These are phyloP conservation scores for Labeo rohita DNA, from an alignment of 2,113 vertebrate species.

Conservation along the genomic window DNA sequence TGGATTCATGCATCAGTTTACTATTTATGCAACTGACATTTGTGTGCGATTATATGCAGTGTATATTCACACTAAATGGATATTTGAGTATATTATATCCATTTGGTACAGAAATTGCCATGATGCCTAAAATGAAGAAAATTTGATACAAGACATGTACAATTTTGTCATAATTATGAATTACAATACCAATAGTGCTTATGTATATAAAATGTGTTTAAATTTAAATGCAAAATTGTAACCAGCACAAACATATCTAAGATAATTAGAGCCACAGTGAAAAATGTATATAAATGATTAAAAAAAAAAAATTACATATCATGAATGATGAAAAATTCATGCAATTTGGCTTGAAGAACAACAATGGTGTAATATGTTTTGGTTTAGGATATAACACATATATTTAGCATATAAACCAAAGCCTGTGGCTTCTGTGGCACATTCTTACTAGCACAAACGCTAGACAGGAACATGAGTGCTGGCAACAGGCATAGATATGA, in stretches of 20 bases:
- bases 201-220: slow-evolving; percentile 35
- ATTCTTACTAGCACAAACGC: slow-evolving; percentile 12
- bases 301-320: slow-evolving; percentile 11
- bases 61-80: slow-evolving; percentile 8
- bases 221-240: slow-evolving; percentile 23
- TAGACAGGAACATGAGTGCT: slow-evolving; percentile 7
- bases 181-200: slow-evolving; percentile 38
- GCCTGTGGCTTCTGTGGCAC: slow-evolving; percentile 45
- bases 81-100: slow-evolving; percentile 24
- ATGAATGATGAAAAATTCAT: slow-evolving; percentile 35
- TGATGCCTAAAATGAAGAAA: background rate
- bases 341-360: slow-evolving; percentile 44
- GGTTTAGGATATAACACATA: slow-evolving; percentile 20
- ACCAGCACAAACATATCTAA: slow-evolving; percentile 14
- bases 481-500: slow-evolving; percentile 5
- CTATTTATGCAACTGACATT: background rate
- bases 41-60: background rate
- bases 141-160: slow-evolving; percentile 30
- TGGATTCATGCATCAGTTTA: slow-evolving; percentile 20
- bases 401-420: slow-evolving; percentile 29
- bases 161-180: slow-evolving; percentile 36
- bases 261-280: slow-evolving; percentile 12
- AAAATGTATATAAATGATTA: slow-evolving; percentile 2
- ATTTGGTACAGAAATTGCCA: background rate
- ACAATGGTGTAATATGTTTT: slow-evolving; percentile 31